Evolutionary conservation across 1,140 invertebrate species (phyloP).

Genomic region (Antheraea mylitta): DNA sequence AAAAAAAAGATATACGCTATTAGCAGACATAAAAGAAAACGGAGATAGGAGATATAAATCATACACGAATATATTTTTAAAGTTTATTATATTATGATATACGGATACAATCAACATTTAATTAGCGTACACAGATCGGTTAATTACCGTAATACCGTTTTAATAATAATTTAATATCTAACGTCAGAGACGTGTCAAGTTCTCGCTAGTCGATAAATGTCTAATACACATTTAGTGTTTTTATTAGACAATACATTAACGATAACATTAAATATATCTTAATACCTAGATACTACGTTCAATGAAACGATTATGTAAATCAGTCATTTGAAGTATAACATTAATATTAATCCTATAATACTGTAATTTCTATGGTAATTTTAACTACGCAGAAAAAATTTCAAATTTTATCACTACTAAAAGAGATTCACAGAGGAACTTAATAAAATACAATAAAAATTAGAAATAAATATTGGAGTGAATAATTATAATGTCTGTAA

Average conservation of each 20-base stretch:
- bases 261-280: conserved; percentile 48
- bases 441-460: too few relatives aligned
- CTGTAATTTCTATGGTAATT: not conserved
- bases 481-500: too few relatives aligned
- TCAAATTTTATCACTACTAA: not conserved
- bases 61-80: conserved; percentile 21
- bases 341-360: conserved; percentile 7
- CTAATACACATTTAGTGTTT: conserved; percentile 9
- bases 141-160: conserved; percentile 41
- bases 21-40: not conserved
- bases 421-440: not conserved
- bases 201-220: not conserved
- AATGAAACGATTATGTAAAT: conserved; percentile 69
- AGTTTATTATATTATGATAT: conserved; percentile 33
- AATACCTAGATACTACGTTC: conserved; percentile 44
- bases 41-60: not conserved
- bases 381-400: not conserved
- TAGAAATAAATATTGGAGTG: too few relatives aligned
- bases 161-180: conserved; percentile 19
- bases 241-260: conserved; percentile 19
- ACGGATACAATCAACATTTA: conserved; percentile 55
- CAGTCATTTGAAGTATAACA: conserved; percentile 67
- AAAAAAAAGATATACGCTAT: too few relatives aligned
- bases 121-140: conserved; percentile 40
- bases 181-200: conserved; percentile 8